Conservation (phyloP, 2,113 vertebrate species). For the Chaetura pelagica region DNA sequence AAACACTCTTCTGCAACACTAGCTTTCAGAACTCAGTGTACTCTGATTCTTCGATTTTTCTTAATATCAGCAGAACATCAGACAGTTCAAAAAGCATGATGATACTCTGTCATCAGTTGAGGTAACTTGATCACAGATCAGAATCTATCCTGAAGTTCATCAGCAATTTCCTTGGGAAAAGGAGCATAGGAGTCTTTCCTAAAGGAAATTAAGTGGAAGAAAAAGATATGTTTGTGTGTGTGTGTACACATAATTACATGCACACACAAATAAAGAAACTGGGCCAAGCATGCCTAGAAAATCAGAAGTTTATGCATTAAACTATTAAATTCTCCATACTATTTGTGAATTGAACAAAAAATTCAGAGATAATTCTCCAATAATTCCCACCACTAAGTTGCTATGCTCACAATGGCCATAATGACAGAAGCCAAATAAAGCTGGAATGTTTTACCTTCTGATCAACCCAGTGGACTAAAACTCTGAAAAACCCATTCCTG, state of each 20-base stretch:
- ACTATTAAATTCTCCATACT: neutral
- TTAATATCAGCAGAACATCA: neutral
- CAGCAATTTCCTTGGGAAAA: neutral
- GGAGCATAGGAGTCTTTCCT: neutral
- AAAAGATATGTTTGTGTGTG: neutral
- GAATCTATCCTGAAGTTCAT: neutral
- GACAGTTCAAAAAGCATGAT: neutral
- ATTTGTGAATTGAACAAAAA: neutral
- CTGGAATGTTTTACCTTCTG: neutral
- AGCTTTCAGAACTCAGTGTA: neutral
- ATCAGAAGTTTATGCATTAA: neutral
- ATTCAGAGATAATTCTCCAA: neutral
- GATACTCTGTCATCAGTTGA: neutral
- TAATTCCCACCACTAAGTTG: neutral
- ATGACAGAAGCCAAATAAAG: neutral
- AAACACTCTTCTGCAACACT: neutral
- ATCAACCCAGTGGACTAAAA: neutral
- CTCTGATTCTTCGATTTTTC: neutral
- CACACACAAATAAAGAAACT: neutral
- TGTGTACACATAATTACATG: neutral
- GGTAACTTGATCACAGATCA: neutral
- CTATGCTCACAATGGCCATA: neutral
- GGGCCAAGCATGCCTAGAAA: neutral
- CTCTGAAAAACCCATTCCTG: neutral
- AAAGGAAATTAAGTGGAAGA: neutral